Percentiles rank a stretch among this genome's conserved stretches.
Evolutionary conservation across 1,140 invertebrate genomes (phyloP).

Genomic region (Dendroctonus ponderosae): DNA sequence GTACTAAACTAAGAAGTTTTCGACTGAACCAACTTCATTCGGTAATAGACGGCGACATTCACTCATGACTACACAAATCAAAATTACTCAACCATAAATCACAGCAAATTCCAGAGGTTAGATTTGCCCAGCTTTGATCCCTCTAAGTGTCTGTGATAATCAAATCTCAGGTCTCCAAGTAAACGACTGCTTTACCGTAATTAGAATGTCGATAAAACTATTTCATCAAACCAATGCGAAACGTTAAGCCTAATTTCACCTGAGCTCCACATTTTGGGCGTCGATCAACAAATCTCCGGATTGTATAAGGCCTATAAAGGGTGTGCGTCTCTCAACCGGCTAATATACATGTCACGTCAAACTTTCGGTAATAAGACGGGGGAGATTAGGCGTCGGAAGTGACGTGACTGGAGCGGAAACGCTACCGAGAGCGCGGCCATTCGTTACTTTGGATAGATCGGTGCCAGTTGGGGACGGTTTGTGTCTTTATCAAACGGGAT

Average conservation of each 20-base stretch:
- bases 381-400: slow-evolving; percentile 30
- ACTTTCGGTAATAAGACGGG: slow-evolving; percentile 29
- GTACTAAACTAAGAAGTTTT: no score
- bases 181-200: not conserved
- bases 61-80: no score
- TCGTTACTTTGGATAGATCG: slow-evolving; percentile 7
- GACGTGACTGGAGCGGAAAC: slow-evolving; percentile 22
- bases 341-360: slow-evolving; percentile 35
- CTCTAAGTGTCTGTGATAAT: no score
- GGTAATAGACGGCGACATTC: no score
- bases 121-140: no score
- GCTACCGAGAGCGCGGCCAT: slow-evolving; percentile 15
- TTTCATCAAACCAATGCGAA: slow-evolving; percentile 14
- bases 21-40: no score
- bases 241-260: slow-evolving; percentile 27
- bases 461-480: no score
- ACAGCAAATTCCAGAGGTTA: no score
- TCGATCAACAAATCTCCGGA: slow-evolving; percentile 29
- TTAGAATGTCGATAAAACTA: slow-evolving; percentile 17
- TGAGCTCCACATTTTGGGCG: slow-evolving; percentile 22
- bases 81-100: no score
- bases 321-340: slow-evolving; percentile 14
- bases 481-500: no score
- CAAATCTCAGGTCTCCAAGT: no score
- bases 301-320: slow-evolving; percentile 5